Evolutionary conservation across 64 coral and sea anemone genomes (phyloP).

Genomic region (Montipora capricornis): DNA sequence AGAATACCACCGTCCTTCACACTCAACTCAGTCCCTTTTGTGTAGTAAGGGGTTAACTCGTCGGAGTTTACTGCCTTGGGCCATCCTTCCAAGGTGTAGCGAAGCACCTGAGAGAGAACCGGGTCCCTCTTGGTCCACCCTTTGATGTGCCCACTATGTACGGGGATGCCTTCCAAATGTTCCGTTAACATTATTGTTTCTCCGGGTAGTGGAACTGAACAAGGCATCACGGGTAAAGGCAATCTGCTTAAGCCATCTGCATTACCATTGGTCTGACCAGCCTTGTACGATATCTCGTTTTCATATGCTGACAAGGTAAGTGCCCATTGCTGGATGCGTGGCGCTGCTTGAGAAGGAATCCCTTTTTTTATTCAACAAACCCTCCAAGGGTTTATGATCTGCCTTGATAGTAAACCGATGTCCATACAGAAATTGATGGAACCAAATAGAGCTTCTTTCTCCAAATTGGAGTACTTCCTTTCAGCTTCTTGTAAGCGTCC

Average conservation of each 20-base stretch:
- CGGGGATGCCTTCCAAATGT: neutral
- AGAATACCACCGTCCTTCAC: constrained; percentile 2
- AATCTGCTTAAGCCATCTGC: constrained; percentile 13
- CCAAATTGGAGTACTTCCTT: neutral
- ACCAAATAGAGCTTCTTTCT: neutral
- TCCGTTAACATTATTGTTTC: constrained; percentile 3
- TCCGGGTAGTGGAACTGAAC: neutral
- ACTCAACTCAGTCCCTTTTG: neutral
- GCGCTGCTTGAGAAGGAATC: neutral
- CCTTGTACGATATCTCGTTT: neutral
- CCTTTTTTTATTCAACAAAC: no score
- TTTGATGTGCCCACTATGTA: no score
- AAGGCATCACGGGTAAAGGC: neutral
- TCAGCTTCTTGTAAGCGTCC: no score
- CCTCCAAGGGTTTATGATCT: neutral
- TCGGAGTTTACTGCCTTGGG: neutral
- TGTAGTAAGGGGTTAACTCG: constrained; percentile 9
- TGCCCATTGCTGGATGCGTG: constrained; percentile 4
- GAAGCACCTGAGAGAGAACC: neutral
- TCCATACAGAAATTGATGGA: constrained; percentile 15
- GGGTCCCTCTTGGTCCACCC: neutral
- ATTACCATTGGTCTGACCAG: neutral
- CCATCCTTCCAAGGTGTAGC: constrained; percentile 3
- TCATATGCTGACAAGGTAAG: neutral
- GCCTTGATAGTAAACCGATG: no score